These are phyloP conservation scores for Patella depressa DNA, from an alignment of 2,888 invertebrate species.

Conservation along the genomic window DNA sequence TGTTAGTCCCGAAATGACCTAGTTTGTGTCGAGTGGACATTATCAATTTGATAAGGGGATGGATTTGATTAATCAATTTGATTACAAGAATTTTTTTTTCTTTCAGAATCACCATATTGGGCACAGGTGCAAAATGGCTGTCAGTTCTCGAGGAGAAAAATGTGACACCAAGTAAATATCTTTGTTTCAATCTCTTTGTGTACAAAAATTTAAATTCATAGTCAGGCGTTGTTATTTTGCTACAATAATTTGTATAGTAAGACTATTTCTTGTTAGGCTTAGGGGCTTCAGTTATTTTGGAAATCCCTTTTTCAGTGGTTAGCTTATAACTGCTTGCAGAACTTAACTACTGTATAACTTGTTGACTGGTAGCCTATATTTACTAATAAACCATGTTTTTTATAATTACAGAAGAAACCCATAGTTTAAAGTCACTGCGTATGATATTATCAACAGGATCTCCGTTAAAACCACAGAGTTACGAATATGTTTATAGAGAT, in stretches of 20 bases:
- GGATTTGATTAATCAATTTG: background rate
- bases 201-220: too few relatives aligned
- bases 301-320: background rate
- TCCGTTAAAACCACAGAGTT: conserved; percentile 74
- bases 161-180: conserved; percentile 66
- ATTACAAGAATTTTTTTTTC: conserved; percentile 8
- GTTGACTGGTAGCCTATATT: too few relatives aligned
- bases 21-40: too few relatives aligned
- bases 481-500: conserved; percentile 74
- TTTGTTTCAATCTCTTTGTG: too few relatives aligned
- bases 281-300: background rate
- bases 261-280: too few relatives aligned
- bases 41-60: too few relatives aligned
- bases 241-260: too few relatives aligned
- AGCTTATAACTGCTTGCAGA: background rate
- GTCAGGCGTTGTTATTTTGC: too few relatives aligned
- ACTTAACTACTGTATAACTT: too few relatives aligned
- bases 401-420: conserved; percentile 66
- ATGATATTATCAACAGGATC: conserved; percentile 74
- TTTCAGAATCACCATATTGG: conserved; percentile 73
- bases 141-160: conserved; percentile 73
- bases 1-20: too few relatives aligned
- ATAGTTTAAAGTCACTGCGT: conserved; percentile 72
- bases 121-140: conserved; percentile 75
- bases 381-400: too few relatives aligned